Evolutionary conservation across 1,140 invertebrate species (phyloP).

Genomic region (Araneus ventricosus): DNA sequence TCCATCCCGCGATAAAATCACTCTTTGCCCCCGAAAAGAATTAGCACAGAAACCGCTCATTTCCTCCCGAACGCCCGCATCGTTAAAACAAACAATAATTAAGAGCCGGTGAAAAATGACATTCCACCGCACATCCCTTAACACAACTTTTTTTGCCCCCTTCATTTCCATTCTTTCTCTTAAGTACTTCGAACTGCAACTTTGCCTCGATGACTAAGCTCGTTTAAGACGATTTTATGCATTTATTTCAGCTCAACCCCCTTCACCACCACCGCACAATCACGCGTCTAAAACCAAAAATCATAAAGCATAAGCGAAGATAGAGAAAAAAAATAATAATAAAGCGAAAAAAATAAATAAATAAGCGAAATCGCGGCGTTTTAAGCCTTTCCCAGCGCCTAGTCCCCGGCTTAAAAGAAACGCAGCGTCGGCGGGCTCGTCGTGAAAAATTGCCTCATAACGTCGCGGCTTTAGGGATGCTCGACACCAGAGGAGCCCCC

Average conservation of each 20-base stretch:
- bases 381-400: slow-evolving; percentile 7
- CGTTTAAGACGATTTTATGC: slow-evolving; percentile 65
- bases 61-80: neutral
- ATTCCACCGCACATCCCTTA: neutral
- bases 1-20: neutral
- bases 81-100: slow-evolving; percentile 54
- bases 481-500: slow-evolving; percentile 17
- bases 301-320: slow-evolving; percentile 40
- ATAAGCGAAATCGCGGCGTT: slow-evolving; percentile 1
- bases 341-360: slow-evolving; percentile 21
- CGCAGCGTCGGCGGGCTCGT: neutral
- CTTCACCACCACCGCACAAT: neutral
- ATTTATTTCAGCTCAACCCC: neutral
- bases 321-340: neutral
- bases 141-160: neutral
- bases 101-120: slow-evolving; percentile 62
- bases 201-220: slow-evolving; percentile 56
- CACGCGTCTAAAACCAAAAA: slow-evolving; percentile 40
- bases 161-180: neutral
- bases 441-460: slow-evolving; percentile 71
- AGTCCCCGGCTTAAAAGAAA: slow-evolving; percentile 55
- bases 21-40: slow-evolving; percentile 28
- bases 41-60: slow-evolving; percentile 19
- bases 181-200: slow-evolving; percentile 10
- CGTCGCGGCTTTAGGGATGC: slow-evolving; percentile 60